phyloP scores from a whole-genome alignment of 2,113 vertebrate genomes.

The Otolemur garnettii region DNA sequence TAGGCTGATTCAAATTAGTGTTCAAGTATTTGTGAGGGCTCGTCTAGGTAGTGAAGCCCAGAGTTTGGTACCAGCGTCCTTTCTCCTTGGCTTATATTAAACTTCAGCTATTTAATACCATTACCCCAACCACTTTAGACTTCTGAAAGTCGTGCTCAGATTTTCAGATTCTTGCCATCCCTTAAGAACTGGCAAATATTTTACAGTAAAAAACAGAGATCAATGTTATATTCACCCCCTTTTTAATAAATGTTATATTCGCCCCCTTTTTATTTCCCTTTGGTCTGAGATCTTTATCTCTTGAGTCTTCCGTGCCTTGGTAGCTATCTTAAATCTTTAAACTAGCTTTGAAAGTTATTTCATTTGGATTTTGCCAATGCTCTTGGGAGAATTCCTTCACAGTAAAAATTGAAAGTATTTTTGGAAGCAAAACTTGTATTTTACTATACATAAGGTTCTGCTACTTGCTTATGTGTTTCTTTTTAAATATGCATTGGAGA shows the following conservation, averaged over 20 bases:
- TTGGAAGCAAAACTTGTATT: not conserved
- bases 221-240: not conserved
- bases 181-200: not conserved
- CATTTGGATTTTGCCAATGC: not conserved
- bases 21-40: not conserved
- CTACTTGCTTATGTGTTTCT: not conserved
- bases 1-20: not conserved
- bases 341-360: not conserved
- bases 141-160: not conserved
- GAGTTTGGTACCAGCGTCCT: not conserved
- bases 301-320: not conserved
- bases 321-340: not conserved
- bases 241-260: no score
- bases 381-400: not conserved
- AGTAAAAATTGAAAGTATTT: not conserved
- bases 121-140: not conserved
- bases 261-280: not conserved
- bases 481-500: not conserved
- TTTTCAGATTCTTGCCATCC: not conserved
- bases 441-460: not conserved
- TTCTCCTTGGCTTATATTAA: not conserved
- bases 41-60: not conserved
- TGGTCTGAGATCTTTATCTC: not conserved
- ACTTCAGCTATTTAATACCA: not conserved
- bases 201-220: no score